Evolutionary conservation across 2,113 vertebrate genomes (phyloP).

Genomic region (Coracopsis vasa): DNA sequence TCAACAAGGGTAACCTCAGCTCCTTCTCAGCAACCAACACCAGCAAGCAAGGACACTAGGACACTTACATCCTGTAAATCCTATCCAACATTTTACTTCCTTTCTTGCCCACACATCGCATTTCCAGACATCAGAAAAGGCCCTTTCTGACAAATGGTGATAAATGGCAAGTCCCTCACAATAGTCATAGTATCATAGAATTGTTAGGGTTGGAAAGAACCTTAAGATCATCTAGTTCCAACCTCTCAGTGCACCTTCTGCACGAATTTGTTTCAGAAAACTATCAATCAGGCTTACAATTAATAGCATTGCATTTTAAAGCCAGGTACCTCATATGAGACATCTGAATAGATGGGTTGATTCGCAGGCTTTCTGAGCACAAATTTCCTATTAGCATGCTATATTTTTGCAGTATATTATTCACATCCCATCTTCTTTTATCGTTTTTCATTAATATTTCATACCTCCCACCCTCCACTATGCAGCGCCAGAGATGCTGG

Average conservation of each 20-base stretch:
- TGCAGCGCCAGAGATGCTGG: background rate
- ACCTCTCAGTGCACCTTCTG: background rate
- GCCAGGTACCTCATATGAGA: background rate
- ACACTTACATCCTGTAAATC: rapidly evolving
- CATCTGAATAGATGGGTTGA: background rate
- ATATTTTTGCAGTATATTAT: background rate
- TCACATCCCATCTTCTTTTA: background rate
- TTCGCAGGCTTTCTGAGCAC: background rate
- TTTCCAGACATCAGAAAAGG: background rate
- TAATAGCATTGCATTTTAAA: background rate
- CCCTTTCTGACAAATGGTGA: background rate
- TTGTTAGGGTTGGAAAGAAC: background rate
- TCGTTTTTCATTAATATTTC: background rate
- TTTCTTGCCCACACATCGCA: background rate
- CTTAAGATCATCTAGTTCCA: background rate
- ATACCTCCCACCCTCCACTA: background rate
- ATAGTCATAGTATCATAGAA: background rate
- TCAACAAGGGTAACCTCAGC: background rate
- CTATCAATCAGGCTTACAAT: background rate
- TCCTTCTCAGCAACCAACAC: background rate
- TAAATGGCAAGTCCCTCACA: background rate
- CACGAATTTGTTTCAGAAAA: background rate
- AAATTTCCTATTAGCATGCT: background rate
- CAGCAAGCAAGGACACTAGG: background rate
- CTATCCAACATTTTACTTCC: background rate